Conservation (phyloP, 2,113 vertebrate species). For the Macquaria ambigua region DNA sequence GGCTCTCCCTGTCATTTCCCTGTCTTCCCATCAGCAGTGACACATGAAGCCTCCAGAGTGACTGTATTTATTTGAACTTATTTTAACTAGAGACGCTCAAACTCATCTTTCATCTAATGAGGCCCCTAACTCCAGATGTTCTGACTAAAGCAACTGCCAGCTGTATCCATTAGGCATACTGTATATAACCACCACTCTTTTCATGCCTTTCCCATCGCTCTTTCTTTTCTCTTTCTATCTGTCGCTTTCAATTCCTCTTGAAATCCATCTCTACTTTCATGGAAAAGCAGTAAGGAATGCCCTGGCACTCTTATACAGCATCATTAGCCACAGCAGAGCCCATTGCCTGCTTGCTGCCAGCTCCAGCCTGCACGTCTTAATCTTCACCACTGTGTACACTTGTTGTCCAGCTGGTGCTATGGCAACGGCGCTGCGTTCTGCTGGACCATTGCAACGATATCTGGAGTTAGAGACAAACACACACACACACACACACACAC, state of each 20-base stretch:
- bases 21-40: slow-evolving; percentile 17
- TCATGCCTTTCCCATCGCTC: not conserved
- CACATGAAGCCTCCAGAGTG: slow-evolving; percentile 4
- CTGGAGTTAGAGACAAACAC: slow-evolving; percentile 37
- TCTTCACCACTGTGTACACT: slow-evolving; percentile 74
- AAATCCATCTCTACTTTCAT: slow-evolving; percentile 31
- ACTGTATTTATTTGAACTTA: slow-evolving; percentile 19
- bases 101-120: slow-evolving; percentile 49
- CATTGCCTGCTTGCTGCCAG: slow-evolving; percentile 24
- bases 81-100: slow-evolving; percentile 9
- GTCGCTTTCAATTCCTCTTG: slow-evolving; percentile 19
- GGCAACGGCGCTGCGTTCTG: slow-evolving; percentile 59
- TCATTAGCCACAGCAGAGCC: slow-evolving; percentile 52
- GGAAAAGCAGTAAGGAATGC: slow-evolving; percentile 67
- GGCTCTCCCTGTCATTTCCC: not conserved
- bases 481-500: slow-evolving; percentile 5
- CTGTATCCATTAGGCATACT: slow-evolving; percentile 17
- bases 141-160: slow-evolving; percentile 33
- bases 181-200: slow-evolving; percentile 21
- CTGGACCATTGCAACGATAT: slow-evolving; percentile 53
- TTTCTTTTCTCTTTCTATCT: slow-evolving; percentile 8
- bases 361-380: slow-evolving; percentile 60
- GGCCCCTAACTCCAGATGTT: slow-evolving; percentile 67
- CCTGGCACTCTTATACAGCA: slow-evolving; percentile 49
- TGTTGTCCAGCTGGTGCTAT: slow-evolving; percentile 75